Evolutionary conservation across 2,797 vertebrate genomes (phyloP), one percentile per base, ranked within the genome.

Genomic region (Malurus leucopterus): DNA sequence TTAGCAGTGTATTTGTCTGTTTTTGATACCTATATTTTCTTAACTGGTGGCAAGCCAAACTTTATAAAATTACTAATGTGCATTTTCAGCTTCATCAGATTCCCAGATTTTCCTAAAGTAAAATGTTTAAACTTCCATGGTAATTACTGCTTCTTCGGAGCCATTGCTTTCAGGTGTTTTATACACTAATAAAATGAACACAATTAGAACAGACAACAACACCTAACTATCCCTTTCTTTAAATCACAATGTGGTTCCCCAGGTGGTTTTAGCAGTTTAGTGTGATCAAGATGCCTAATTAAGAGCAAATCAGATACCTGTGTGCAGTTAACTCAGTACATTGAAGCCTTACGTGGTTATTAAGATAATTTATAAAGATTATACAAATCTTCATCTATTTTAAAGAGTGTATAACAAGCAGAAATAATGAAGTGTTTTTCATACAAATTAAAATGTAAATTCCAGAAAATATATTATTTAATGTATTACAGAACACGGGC

Each of bases 1-100:
- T 84, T 92, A 92, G 90, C 92, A 86, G 57, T 90, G 76, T 95
- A 80, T 91, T 93, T 94, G 79, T 87, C 92, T 74, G 58, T 4
- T 96, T 96, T 95, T 93, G 92, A 94, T 95, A 94, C 68, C 81
- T 95, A 40, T 95, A 90, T 95, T 92, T 96, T 96, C 93, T 94
- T 95, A 91, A 89, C 73, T 65, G 77, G 59, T 94, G 68, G 72
- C 91, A 87, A 88, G 75, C 81, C 90, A 87, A 87, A 80, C 88
- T 94, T 93, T 94, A 78, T 93, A 92, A 94, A 86, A 54, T 51
- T 0, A 80, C 73, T 90, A 59, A 93, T 63, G 71, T 90, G 55
- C 61, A 53, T 95, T 93, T 96, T 84, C 88, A 91, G 62, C 77
- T 84, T 86, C 93, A 49, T 88, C 63, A 61, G 57, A 34, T 77